Evolutionary conservation across 2,113 vertebrate species (phyloP), one percentile per base, ranked within the genome.

Genomic region (Cricetomys ansorgei): DNA sequence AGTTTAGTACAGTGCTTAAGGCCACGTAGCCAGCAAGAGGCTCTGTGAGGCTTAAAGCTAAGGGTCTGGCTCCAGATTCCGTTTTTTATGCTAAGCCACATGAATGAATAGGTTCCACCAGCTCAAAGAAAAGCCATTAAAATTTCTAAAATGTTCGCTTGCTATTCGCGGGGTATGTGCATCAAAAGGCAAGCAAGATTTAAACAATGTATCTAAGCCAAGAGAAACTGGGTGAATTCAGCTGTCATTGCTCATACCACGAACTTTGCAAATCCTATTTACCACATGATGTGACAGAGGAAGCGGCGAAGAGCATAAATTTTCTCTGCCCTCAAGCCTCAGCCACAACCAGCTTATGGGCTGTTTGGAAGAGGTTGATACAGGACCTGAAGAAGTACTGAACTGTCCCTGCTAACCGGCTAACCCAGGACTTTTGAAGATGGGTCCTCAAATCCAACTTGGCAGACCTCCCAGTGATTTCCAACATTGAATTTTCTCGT

Each of bases 391-490:
- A 89, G 67, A 95, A 80, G 81, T 72, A 87, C 70, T 37, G n/a
- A 89, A 40, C 57, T 94, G 40, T n/a, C n/a, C n/a, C 75, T 37
- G 65, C 81, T 43, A 69, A n/a, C n/a, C n/a, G n/a, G n/a, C 90
- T 86, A 83, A 84, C 94, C 50, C 83, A 97, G 64, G 55, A 83
- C 64, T 57, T 93, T 92, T 86, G 86, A 43, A 57, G 85, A 89
- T 76, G 45, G 92, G 43, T 55, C 31, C 43, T 53, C 69, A 75
- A 93, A 97, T 92, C n/a, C 57, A 97, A 93, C 94, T 93, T 91
- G 72, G 67, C 87, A 93, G 94, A 57, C 43, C 79, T 79, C 88
- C 88, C n/a, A 45, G 48, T 40, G 79, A 94, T 50, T 75, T n/a
- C 59, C 45, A 91, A 80, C 89, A 50, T 81, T 96, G 43, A 93